These are phyloP conservation scores for Monochamus saltuarius DNA, from an alignment of 1,140 invertebrate species.

Conservation along the genomic window DNA sequence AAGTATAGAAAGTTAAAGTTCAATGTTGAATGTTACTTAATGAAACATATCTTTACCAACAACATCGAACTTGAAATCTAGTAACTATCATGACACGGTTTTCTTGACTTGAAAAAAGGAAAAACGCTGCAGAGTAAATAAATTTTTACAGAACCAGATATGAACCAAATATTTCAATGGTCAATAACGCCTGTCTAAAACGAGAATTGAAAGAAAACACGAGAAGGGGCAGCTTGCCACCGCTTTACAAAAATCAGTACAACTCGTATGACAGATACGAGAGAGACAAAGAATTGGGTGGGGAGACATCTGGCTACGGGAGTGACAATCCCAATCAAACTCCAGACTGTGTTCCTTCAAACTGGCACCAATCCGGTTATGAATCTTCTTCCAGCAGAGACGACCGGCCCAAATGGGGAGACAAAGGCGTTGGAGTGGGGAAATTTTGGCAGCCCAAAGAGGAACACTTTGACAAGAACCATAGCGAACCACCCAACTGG, in stretches of 20 bases:
- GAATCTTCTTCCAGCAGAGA: constrained; percentile 56
- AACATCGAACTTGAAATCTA: too few species aligned
- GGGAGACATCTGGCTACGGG: constrained; percentile 71
- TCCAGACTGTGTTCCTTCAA: constrained; percentile 25
- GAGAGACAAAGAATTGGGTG: constrained; percentile 56
- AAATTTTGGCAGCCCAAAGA: constrained; percentile 66
- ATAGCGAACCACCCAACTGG: constrained; percentile 60
- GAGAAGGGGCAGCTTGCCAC: constrained; percentile 42
- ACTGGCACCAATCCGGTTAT: constrained; percentile 35
- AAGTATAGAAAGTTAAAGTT: too few species aligned
- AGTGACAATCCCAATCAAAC: constrained; percentile 63
- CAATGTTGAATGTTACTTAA: too few species aligned
- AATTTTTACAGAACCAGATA: constrained; percentile 32
- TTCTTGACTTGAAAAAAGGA: too few species aligned
- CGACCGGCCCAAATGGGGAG: constrained; percentile 67
- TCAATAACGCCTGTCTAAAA: constrained; percentile 11
- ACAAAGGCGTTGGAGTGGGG: constrained; percentile 62
- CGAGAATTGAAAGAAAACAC: not conserved
- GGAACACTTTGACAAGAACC: constrained; percentile 34
- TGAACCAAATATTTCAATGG: constrained; percentile 29
- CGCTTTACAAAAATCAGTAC: constrained; percentile 45
- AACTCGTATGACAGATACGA: constrained; percentile 31
- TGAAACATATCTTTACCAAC: too few species aligned
- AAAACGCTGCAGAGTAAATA: not conserved
- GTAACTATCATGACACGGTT: too few species aligned